Evolutionary conservation across 2,113 vertebrate species (phyloP), one percentile per base, ranked within the genome.

Genomic region (Neomonachus schauinslandi): DNA sequence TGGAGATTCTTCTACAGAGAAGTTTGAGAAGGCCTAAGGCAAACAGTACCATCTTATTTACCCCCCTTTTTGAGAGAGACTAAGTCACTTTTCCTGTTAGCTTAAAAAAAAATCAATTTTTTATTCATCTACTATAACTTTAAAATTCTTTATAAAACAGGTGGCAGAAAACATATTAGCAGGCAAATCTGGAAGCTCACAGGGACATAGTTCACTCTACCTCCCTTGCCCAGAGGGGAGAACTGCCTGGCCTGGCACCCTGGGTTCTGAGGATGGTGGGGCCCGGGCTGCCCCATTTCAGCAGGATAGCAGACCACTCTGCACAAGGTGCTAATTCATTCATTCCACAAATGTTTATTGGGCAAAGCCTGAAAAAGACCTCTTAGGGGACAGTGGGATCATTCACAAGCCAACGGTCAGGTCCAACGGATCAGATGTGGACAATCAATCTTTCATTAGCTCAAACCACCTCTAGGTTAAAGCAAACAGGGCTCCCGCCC

Each of bases 261-360:
- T 14, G 28, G 22, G 31, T 42, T 91, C 67, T 42, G 42, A 91
- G 61, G 79, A 51, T 24, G 49, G 85, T 59, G 80, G 65, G 36
- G 24, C 85, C 42, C 33, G 2, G 69, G 42, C 65, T 7, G 15
- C 51, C 57, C 90, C 65, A 72, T 59, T 96, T 91, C 57, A 72
- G 69, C 11, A 51, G 74, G 61, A 71, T 4, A 67, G 53, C 85
- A 91, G 95, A 69, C 61, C 61, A 51, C 51, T 77, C 74, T n/a
- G 49, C 51, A 98, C 95, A 98, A 98, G 95, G 84, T 96, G 92
- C 87, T 96, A 94, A 97, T 98, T 98, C 98, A 98, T 96, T 95
- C 95, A 97, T 96, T 93, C 94, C 92, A 93, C 96, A 97, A 95
- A 79, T 95, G 89, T 93, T 96, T 98, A 96, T 57, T 98, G 88